Conservation (phyloP, 1,140 invertebrate species). For the Zaprionus taronus region DNA sequence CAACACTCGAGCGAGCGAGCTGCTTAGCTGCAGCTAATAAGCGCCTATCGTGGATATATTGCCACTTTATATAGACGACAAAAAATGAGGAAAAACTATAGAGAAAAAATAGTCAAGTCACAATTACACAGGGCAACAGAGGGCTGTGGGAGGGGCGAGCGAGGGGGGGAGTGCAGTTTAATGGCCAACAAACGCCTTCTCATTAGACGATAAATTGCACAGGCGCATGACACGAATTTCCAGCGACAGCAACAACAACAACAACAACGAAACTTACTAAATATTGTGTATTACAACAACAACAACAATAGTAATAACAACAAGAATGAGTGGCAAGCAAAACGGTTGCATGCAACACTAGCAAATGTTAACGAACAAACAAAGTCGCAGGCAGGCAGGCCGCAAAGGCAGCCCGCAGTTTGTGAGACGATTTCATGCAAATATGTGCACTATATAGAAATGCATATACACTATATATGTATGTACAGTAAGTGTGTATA, state of each 20-base stretch:
- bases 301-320: constrained; percentile 26
- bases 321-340: constrained; percentile 61
- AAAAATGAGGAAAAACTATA: constrained; percentile 15
- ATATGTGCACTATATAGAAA: constrained; percentile 45
- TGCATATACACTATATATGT: background rate
- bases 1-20: constrained; percentile 51
- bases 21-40: constrained; percentile 73
- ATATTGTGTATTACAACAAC: constrained; percentile 58
- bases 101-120: constrained; percentile 67
- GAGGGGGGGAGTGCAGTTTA: constrained; percentile 48
- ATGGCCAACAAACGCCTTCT: constrained; percentile 80
- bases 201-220: constrained; percentile 81
- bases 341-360: constrained; percentile 48
- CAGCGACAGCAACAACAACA: constrained; percentile 43
- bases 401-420: constrained; percentile 39
- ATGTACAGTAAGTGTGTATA: background rate
- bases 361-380: constrained; percentile 77
- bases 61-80: constrained; percentile 22
- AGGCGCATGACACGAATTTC: constrained; percentile 76
- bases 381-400: constrained; percentile 57
- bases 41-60: constrained; percentile 54
- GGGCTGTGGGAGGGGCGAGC: constrained; percentile 3
- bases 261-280: constrained; percentile 54
- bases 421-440: constrained; percentile 70
- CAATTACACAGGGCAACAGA: constrained; percentile 49